Evolutionary conservation across 2,888 invertebrate species (phyloP).

Genomic region (Sabatieria punctata): DNA sequence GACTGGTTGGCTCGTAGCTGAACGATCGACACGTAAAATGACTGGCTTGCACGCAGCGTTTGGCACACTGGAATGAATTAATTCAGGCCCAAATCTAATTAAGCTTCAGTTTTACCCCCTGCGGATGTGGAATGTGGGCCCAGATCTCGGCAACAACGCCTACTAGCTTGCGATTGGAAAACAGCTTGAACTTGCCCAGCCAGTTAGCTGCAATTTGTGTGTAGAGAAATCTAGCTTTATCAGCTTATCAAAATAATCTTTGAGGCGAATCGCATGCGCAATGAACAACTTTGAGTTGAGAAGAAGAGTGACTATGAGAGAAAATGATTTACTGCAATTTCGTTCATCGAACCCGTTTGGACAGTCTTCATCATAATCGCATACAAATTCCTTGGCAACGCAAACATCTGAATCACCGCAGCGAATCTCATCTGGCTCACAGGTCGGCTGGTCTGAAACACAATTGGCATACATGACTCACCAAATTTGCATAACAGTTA

Average conservation of each 20-base stretch:
- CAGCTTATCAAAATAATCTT: too few relatives aligned
- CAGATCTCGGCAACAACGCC: constrained; percentile 34
- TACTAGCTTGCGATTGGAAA: constrained; percentile 35
- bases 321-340: constrained; percentile 32
- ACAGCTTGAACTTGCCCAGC: constrained; percentile 37
- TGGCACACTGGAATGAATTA: constrained; percentile 47
- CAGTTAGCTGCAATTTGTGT: constrained; percentile 23
- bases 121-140: constrained; percentile 7
- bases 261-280: too few relatives aligned
- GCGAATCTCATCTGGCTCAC: constrained; percentile 11
- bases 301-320: too few relatives aligned
- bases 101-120: constrained; percentile 8
- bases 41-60: constrained; percentile 40
- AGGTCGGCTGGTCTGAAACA: constrained; percentile 3
- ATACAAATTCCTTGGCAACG: constrained; percentile 10
- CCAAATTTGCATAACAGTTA: too few relatives aligned
- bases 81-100: too few relatives aligned
- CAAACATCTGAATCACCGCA: constrained; percentile 4
- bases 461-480: constrained; percentile 1
- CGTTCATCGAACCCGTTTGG: constrained; percentile 43
- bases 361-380: constrained; percentile 39
- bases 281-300: background rate
- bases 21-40: constrained; percentile 46
- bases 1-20: constrained; percentile 40
- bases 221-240: too few relatives aligned